phyloP scores from a whole-genome alignment of 2,797 vertebrate species.

The Philypnodon macrostomus region DNA sequence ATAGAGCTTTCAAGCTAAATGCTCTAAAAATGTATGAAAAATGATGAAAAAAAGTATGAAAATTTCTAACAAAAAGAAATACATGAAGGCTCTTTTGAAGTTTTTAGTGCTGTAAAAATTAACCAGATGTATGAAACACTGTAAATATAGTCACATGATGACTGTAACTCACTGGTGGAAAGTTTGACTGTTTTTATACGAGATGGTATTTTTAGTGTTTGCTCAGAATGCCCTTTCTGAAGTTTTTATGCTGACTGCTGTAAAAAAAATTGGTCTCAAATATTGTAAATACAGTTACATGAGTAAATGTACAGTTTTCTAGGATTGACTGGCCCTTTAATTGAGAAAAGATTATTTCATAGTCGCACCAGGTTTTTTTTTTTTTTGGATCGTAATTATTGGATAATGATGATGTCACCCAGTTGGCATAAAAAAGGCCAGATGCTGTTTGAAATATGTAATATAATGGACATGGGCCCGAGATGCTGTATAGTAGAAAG shows the following conservation, averaged over 20 bases:
- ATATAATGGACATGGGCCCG: slow-evolving; percentile 40
- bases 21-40: no score
- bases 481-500: slow-evolving; percentile 37
- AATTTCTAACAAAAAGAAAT: no score
- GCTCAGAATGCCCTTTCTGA: no score
- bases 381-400: slow-evolving; percentile 42
- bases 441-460: slow-evolving; percentile 39
- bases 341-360: no score
- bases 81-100: no score
- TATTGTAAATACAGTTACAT: slow-evolving; percentile 61
- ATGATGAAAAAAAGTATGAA: no score
- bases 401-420: slow-evolving; percentile 55
- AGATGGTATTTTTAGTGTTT: slow-evolving; percentile 57
- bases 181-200: slow-evolving; percentile 52
- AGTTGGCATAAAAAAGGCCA: slow-evolving; percentile 28
- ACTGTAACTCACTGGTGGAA: slow-evolving; percentile 46
- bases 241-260: slow-evolving; percentile 37
- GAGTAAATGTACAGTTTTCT: slow-evolving; percentile 66
- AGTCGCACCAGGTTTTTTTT: slow-evolving; percentile 65
- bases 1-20: no score
- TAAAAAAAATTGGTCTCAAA: slow-evolving; percentile 57
- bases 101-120: no score
- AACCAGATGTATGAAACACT: no score
- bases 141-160: no score
- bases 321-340: no score